Conservation (phyloP, 2,888 invertebrate species). For the Rhogogaster chlorosoma region DNA sequence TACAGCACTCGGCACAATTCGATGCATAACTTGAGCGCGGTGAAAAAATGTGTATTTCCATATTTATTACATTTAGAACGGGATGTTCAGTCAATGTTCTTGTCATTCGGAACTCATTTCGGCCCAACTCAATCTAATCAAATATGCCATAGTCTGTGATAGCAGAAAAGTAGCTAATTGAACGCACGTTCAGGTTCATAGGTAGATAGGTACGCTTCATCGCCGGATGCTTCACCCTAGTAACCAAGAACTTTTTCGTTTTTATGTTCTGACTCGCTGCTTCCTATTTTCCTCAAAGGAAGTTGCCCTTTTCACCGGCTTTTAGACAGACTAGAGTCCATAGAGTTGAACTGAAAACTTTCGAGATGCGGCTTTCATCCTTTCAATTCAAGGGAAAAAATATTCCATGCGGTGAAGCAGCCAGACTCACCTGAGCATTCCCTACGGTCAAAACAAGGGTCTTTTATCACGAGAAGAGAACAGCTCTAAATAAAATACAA, state of each 20-base stretch:
- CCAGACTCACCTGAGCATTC: slow-evolving; percentile 5
- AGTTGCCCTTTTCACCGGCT: slow-evolving; percentile 24
- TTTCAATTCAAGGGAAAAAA: slow-evolving; percentile 26
- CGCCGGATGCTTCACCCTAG: neutral
- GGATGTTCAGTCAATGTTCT: neutral
- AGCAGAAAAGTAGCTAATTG: neutral
- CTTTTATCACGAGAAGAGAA: neutral
- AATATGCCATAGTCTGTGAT: neutral
- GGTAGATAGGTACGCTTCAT: neutral
- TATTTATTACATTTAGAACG: slow-evolving; percentile 14
- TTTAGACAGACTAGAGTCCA: slow-evolving; percentile 9
- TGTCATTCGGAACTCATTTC: slow-evolving; percentile 1
- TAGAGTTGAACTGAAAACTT: slow-evolving; percentile 41
- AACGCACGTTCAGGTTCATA: neutral
- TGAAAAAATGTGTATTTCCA: slow-evolving; percentile 33
- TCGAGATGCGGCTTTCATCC: slow-evolving; percentile 42
- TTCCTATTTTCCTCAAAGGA: slow-evolving; percentile 18
- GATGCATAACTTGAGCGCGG: slow-evolving; percentile 65
- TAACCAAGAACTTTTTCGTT: neutral
- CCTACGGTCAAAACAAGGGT: neutral
- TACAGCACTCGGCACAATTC: slow-evolving; percentile 59
- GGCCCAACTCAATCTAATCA: neutral
- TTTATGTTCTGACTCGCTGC: neutral
- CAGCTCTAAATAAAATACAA: neutral
- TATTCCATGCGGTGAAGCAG: neutral